phyloP scores from a whole-genome alignment of 92 coral and sea anemone genomes.

The Muricea muricata region DNA sequence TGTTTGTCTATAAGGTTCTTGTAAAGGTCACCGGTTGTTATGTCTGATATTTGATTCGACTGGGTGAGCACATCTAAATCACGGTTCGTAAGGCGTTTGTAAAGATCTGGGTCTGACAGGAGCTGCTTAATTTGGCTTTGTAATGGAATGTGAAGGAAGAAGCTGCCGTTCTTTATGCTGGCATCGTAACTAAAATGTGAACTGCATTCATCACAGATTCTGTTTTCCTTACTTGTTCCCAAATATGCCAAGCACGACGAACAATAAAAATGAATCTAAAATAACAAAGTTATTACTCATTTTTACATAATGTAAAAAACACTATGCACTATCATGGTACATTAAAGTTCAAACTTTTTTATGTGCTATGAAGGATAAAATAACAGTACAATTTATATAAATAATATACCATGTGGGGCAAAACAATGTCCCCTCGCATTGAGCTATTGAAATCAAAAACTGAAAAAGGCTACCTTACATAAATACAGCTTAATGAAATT shows the following conservation, averaged over 20 bases:
- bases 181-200: not conserved
- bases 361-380: no score
- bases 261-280: slow-evolving; percentile 36
- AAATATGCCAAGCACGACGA: slow-evolving; percentile 15
- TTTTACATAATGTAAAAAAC: not conserved
- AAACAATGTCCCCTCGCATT: no score
- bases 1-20: no score
- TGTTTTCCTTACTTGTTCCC: slow-evolving; percentile 23
- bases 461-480: no score
- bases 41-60: slow-evolving; percentile 8
- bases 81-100: slow-evolving; percentile 25
- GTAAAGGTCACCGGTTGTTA: slow-evolving; percentile 34
- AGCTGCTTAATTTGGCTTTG: slow-evolving; percentile 29
- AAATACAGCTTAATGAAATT: no score
- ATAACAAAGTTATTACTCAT: not conserved
- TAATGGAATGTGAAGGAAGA: slow-evolving; percentile 35
- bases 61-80: not conserved
- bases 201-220: slow-evolving; percentile 32
- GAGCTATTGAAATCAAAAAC: no score
- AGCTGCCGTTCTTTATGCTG: slow-evolving; percentile 24
- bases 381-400: no score
- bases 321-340: no score
- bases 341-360: no score
- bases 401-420: no score
- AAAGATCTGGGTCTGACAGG: slow-evolving; percentile 9